Evolutionary conservation across 2,888 invertebrate genomes (phyloP).

Genomic region (Pammene fasciana): DNA sequence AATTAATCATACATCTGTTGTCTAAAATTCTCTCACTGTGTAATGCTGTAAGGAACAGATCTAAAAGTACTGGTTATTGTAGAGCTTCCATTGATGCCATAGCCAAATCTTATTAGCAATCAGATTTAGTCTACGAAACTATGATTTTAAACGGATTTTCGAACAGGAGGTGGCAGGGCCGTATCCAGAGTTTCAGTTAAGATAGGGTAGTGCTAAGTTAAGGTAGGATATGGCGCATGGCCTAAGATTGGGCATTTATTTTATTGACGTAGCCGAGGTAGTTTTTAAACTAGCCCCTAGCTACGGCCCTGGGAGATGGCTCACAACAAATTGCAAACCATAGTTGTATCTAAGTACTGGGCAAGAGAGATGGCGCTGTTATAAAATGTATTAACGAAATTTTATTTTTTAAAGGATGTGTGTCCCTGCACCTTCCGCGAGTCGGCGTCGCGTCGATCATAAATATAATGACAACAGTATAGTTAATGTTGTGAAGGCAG

Average conservation of each 20-base stretch:
- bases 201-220: no score
- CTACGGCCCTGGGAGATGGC: not conserved
- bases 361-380: conserved; percentile 7
- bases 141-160: no score
- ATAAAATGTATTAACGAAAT: not conserved
- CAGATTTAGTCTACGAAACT: no score
- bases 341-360: not conserved
- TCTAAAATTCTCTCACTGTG: not conserved
- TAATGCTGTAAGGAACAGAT: conserved; percentile 11
- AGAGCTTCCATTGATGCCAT: no score
- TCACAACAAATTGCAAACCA: conserved; percentile 3
- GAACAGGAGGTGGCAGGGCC: no score
- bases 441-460: not conserved
- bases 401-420: conserved; percentile 3
- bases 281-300: no score
- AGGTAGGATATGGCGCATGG: no score
- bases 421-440: conserved; percentile 2
- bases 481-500: not conserved
- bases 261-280: no score
- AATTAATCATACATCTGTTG: not conserved
- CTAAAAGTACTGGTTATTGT: no score
- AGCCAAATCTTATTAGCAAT: no score
- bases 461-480: not conserved
- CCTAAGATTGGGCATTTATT: no score
- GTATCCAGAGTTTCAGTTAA: no score